Evolutionary conservation across 2,797 vertebrate species (phyloP), one percentile per base, ranked within the genome.

Genomic region (Champsocephalus gunnari): DNA sequence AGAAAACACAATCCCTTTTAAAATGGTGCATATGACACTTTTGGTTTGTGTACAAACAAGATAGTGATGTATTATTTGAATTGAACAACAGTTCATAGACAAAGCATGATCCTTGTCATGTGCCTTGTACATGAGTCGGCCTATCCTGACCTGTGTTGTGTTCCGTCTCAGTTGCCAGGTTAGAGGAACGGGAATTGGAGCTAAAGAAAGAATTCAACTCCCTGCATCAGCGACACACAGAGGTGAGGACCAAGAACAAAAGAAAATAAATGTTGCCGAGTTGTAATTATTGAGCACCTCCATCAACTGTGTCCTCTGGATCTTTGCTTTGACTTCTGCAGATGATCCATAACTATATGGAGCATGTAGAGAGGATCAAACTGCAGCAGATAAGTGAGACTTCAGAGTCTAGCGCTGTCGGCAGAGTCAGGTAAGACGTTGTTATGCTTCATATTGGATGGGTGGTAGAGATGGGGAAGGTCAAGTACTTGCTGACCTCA

Each of bases 271-370:
- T 14, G 19, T n/a, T 58, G 11, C 19, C 0, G 11, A 28, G 53
- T 21, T 38, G 14, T 54, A 41, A 19, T 70, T 3, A 1, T 19
- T 9, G 14, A 62, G 0, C 4, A 2, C 41, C 38, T 44, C 34
- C 38, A 5, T 68, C 47, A 67, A 54, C 53, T 1, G 4, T 34
- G 60, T 67, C 11, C 4, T 69, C 55, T 73, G 38, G 3, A 11
- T 59, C 8, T 64, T 66, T 79, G 12, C 14, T 51, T 58, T 79
- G 14, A 58, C 59, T 49, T 32, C 44, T 68, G 1, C 90, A 99
- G 98, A 99, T 99, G 98, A 99, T 99, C 85, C 98, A 99, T 92
- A 99, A 98, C 66, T 99, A 99, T 0, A 97, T 99, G 95, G 98
- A 99, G 60, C 97, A 99, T 44, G 98, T 99, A 2, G 98, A 99